phyloP scores from a whole-genome alignment of 1,140 invertebrate genomes.

The Odontomachus brunneus region DNA sequence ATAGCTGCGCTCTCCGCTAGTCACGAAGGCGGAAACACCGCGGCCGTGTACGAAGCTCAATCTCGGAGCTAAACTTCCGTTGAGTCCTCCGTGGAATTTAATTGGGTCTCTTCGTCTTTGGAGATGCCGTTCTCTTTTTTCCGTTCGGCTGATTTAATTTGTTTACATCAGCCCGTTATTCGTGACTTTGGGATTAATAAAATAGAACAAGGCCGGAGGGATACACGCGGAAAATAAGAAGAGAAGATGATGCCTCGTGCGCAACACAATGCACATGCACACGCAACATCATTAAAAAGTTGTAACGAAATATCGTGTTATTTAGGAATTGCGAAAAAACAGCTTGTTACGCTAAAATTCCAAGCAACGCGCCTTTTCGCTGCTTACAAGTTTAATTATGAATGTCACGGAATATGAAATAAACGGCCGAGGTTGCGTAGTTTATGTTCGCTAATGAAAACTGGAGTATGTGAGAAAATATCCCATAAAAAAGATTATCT shows the following conservation, averaged over 20 bases:
- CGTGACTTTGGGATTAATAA: neutral
- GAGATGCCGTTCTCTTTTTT: neutral
- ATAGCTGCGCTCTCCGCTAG: neutral
- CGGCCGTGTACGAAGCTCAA: neutral
- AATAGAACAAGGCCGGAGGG: conserved; percentile 5
- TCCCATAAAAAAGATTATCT: too few species aligned
- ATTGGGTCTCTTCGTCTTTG: conserved; percentile 6
- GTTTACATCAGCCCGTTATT: neutral
- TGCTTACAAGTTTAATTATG: neutral
- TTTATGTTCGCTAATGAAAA: neutral
- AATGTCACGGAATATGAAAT: neutral
- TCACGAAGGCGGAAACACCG: neutral
- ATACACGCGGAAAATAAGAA: conserved; percentile 15
- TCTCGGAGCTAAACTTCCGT: conserved; percentile 1
- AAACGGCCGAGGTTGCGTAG: neutral
- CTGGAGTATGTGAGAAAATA: too few species aligned
- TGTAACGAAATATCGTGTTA: conserved; percentile 13
- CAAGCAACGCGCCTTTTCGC: neutral
- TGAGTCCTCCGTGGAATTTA: neutral
- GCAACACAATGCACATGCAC: too few species aligned
- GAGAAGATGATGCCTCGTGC: neutral
- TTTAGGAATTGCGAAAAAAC: neutral
- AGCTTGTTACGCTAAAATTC: neutral
- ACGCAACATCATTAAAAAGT: conserved; percentile 39
- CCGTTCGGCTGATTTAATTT: conserved; percentile 1